phyloP scores from a whole-genome alignment of 2,888 invertebrate species.

The Erebia aethiops region DNA sequence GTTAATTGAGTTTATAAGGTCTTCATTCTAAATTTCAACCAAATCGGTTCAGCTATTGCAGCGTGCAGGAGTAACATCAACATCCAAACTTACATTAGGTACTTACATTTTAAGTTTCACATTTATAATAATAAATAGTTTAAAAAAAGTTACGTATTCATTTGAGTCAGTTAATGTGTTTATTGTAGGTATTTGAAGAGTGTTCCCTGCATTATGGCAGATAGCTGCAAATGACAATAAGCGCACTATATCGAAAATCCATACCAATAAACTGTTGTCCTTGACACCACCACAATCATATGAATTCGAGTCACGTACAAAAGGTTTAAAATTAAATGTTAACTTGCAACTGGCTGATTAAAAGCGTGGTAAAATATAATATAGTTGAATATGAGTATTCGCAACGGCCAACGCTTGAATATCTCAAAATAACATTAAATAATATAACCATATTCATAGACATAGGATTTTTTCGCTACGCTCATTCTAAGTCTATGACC shows the following conservation, averaged over 20 bases:
- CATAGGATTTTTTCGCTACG: too few relatives aligned
- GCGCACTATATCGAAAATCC: neutral
- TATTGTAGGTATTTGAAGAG: neutral
- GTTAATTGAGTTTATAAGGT: too few relatives aligned
- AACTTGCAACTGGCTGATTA: neutral
- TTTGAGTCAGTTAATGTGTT: too few relatives aligned
- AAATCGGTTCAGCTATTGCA: too few relatives aligned
- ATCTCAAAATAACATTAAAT: too few relatives aligned
- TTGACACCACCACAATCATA: conserved; percentile 14
- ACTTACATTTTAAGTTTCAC: too few relatives aligned
- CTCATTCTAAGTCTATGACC: too few relatives aligned
- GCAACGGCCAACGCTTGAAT: neutral
- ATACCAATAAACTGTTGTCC: neutral
- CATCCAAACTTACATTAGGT: too few relatives aligned
- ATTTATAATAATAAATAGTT: too few relatives aligned
- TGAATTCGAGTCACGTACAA: conserved; percentile 14
- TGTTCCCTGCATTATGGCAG: conserved; percentile 1
- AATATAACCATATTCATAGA: neutral
- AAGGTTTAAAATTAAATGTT: conserved; percentile 15
- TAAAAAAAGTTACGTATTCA: too few relatives aligned
- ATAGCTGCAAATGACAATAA: neutral
- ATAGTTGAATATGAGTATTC: neutral
- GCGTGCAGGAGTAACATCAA: too few relatives aligned
- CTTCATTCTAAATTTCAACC: too few relatives aligned
- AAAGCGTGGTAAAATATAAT: neutral